A percentile compares a stretch with the other conserved stretches of the same genome.
phyloP scores from a whole-genome alignment of 1,140 invertebrate species.

The Microplitis mediator region DNA sequence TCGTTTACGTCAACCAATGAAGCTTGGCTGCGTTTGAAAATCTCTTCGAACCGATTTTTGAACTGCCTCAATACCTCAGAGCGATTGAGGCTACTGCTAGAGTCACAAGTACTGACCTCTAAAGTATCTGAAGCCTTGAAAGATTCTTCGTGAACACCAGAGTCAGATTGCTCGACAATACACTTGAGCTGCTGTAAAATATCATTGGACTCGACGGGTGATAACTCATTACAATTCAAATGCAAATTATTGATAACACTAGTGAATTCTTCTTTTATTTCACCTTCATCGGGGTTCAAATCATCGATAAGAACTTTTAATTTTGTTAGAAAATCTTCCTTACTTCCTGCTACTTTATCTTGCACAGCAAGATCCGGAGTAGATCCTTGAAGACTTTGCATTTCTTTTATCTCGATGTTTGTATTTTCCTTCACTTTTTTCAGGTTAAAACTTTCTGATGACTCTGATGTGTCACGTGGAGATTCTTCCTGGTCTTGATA shows the following conservation, averaged over 20 bases:
- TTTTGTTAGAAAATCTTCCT: conserved; percentile 10
- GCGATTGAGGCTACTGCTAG: no score
- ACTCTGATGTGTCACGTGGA: neutral
- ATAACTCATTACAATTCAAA: neutral
- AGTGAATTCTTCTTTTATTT: conserved; percentile 1
- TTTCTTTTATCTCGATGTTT: conserved; percentile 40
- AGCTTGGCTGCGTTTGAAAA: no score
- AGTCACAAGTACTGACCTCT: no score
- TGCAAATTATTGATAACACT: conserved; percentile 5
- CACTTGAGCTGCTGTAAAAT: conserved; percentile 17
- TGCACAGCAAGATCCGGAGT: neutral
- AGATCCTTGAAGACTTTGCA: conserved; percentile 4
- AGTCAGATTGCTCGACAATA: neutral
- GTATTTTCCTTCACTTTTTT: conserved; percentile 40
- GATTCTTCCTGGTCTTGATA: no score
- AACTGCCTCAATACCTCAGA: no score
- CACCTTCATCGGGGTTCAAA: neutral
- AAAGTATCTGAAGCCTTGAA: no score
- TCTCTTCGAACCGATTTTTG: no score
- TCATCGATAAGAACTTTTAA: conserved; percentile 8
- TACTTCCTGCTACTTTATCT: neutral
- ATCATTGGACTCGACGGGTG: neutral
- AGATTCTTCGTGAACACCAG: neutral
- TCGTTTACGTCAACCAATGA: neutral
- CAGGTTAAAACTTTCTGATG: conserved; percentile 29